Conservation (phyloP, 2,113 vertebrate genomes). For the Excalfactoria chinensis region DNA sequence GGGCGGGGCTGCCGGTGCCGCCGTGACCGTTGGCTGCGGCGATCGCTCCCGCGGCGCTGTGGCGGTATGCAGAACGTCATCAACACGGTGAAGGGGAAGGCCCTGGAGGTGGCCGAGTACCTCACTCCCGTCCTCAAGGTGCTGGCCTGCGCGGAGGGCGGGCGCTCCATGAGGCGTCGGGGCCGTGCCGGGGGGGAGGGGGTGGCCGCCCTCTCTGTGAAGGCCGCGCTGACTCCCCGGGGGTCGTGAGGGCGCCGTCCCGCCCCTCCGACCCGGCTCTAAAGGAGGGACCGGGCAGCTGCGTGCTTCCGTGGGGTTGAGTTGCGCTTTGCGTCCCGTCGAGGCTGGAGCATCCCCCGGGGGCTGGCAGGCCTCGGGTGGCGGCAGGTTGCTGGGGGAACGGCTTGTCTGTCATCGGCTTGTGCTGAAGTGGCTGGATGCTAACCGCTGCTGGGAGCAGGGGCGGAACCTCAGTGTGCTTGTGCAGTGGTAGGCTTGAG, state of each 20-base stretch:
- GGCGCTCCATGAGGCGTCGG: background rate
- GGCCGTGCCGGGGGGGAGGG: background rate
- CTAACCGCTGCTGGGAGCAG: fast-evolving
- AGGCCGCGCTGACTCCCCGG: too few species aligned
- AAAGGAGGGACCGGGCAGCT: background rate
- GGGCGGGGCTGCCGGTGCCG: background rate
- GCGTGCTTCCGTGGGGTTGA: too few species aligned
- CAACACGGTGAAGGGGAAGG: conserved; percentile 96
- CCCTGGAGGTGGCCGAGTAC: conserved; percentile 95
- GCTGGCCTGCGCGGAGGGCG: conserved; percentile 33
- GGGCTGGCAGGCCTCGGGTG: background rate
- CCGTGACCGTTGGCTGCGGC: background rate
- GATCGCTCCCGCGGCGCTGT: background rate
- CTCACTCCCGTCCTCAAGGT: conserved; percentile 97
- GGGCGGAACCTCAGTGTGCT: background rate
- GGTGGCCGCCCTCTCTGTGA: background rate
- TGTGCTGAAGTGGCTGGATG: background rate
- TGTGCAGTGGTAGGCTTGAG: fast-evolving
- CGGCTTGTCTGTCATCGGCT: background rate
- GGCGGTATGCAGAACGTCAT: conserved; percentile 94
- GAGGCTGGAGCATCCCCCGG: too few species aligned
- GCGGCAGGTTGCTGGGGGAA: fast-evolving
- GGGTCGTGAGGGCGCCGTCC: too few species aligned
- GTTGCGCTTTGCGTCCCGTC: too few species aligned
- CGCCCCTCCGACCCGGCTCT: too few species aligned